Evolutionary conservation across 2,113 vertebrate genomes (phyloP).

Genomic region (Sinocyclocheilus anophthalmus): DNA sequence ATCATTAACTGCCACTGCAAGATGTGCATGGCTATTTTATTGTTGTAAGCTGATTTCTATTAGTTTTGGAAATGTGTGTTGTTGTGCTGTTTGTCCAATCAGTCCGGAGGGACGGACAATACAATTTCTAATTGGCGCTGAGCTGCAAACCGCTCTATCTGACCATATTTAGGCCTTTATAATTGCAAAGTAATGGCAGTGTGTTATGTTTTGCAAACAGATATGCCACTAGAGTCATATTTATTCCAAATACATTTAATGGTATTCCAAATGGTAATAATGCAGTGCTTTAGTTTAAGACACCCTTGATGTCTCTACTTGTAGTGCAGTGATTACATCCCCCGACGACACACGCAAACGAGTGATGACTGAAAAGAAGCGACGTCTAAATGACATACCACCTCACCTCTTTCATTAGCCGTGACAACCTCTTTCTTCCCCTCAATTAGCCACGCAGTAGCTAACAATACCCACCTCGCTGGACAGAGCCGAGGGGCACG

Average conservation of each 20-base stretch:
- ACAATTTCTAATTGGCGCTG: neutral
- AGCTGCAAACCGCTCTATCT: neutral
- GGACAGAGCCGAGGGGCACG: constrained; percentile 15
- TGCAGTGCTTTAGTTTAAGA: neutral
- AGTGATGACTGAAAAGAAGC: constrained; percentile 32
- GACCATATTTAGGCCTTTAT: neutral
- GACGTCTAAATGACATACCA: constrained; percentile 54
- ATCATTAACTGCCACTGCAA: neutral
- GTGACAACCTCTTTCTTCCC: constrained; percentile 68
- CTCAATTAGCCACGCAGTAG: constrained; percentile 68
- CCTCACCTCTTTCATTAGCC: constrained; percentile 72
- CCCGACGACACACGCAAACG: constrained; percentile 6
- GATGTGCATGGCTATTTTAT: neutral
- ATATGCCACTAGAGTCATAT: constrained; percentile 26
- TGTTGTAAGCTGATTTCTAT: neutral
- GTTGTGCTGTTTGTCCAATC: neutral
- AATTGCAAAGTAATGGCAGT: neutral
- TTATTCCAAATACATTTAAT: constrained; percentile 28
- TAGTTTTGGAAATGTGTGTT: neutral
- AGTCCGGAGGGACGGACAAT: neutral
- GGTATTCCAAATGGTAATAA: neutral
- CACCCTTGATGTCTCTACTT: neutral
- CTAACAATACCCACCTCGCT: constrained; percentile 59
- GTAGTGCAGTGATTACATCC: neutral
- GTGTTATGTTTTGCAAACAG: neutral